Conservation (phyloP, 2,888 invertebrate species). For the Dryomyza anilis region DNA sequence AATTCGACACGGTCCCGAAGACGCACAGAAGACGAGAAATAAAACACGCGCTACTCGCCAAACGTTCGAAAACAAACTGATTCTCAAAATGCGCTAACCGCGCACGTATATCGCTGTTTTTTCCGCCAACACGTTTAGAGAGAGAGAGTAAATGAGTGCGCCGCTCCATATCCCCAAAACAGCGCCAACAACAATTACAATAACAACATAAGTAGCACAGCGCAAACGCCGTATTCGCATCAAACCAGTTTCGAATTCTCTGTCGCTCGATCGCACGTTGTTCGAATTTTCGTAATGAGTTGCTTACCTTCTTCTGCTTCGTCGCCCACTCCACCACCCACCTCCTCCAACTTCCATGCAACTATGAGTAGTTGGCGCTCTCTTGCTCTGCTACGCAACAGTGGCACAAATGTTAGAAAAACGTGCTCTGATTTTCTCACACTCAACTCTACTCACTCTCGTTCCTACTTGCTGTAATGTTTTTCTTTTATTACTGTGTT, state of each 20-base stretch:
- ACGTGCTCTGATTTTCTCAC: too few relatives aligned
- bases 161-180: not conserved
- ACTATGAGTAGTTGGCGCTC: too few relatives aligned
- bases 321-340: not conserved
- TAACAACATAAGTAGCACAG: too few relatives aligned
- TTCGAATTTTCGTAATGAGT: constrained; percentile 20
- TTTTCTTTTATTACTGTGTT: too few relatives aligned
- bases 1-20: not conserved
- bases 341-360: not conserved
- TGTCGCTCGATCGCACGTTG: constrained; percentile 5
- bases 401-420: too few relatives aligned
- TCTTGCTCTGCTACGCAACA: too few relatives aligned
- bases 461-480: too few relatives aligned
- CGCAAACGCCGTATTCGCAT: not conserved
- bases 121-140: too few relatives aligned
- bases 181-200: not conserved
- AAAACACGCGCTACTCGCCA: constrained; percentile 27
- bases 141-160: not conserved
- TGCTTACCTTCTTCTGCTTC: too few relatives aligned
- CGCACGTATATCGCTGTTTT: constrained; percentile 31
- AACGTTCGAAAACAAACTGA: constrained; percentile 38
- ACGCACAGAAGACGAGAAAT: not conserved
- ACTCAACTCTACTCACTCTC: too few relatives aligned
- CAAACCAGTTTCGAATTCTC: not conserved
- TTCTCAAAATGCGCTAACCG: constrained; percentile 27